Percentiles rank a stretch among this genome's conserved stretches.
Evolutionary conservation across 2,113 vertebrate species (phyloP).

Genomic region (Chionomys nivalis): DNA sequence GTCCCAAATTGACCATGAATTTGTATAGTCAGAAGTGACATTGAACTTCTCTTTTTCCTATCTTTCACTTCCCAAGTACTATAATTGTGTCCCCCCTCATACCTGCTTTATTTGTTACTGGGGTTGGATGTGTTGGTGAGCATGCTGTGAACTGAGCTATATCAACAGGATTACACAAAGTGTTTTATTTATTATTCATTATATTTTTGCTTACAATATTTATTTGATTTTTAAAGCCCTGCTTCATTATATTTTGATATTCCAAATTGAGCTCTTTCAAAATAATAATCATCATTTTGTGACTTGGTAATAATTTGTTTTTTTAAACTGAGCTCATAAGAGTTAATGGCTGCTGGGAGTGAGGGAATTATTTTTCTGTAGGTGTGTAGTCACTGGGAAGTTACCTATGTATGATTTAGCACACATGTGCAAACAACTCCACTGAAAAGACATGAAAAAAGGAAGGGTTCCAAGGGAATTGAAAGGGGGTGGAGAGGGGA

Average conservation of each 20-base stretch:
- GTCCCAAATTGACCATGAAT: neutral
- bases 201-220: slow-evolving; percentile 2
- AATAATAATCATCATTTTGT: slow-evolving; percentile 27
- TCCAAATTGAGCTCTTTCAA: slow-evolving; percentile 42
- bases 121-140: neutral
- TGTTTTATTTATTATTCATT: neutral
- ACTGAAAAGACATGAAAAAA: neutral
- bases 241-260: slow-evolving; percentile 23
- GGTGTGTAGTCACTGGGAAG: neutral
- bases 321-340: neutral
- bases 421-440: neutral
- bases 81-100: neutral
- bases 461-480: neutral
- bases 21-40: neutral
- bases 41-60: neutral
- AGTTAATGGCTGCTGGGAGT: neutral
- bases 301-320: slow-evolving; percentile 19
- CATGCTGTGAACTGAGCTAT: neutral
- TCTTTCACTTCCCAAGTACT: neutral
- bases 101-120: no score
- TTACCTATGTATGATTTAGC: no score
- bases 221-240: neutral
- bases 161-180: neutral
- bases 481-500: neutral
- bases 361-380: neutral